Evolutionary conservation across 2,113 vertebrate genomes (phyloP), one percentile per base, ranked within the genome.

Genomic region (Willisornis vidua): DNA sequence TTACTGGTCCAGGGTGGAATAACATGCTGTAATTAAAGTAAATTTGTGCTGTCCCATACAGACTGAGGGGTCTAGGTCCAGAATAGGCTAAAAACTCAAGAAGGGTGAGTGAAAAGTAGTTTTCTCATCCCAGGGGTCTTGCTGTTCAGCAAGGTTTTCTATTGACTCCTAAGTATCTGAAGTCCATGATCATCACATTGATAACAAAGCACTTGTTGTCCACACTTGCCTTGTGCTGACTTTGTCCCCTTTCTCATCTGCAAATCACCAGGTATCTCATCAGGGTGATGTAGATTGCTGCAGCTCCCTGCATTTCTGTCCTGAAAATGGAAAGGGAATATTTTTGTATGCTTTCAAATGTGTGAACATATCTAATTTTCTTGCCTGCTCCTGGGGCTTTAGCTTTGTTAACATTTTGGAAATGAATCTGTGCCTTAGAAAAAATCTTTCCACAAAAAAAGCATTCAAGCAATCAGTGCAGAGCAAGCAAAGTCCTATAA

Each of bases 291-390:
- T 24, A 31, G 18, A 6, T 33, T 37, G 46, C 48, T 37, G 35
- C 58, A 79, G 54, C 16, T 77, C 19, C 37, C 19, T 92, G 52
- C 3, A 4, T 72, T 72, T 48, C 31, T 73, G n/a, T 54, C 68
- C 77, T 71, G 61, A 90, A 93, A 85, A 79, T 33, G 59, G 62
- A 77, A 78, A 83, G 37, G 31, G 31, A 92, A 94, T 87, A 62
- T 89, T 94, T 87, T 54, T 29, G 12, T 67, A 25, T 70, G 68
- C 29, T 90, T 79, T 77, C 2, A 1, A 89, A 94, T 61, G 29
- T 67, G 51, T 61, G n/a, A 87, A 89, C 76, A 14, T 90, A 94
- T 97, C 58, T 96, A 63, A 95, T 95, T 97, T 97, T 94, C 93
- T 80, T 48, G 77, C 48, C 63, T 83, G n/a, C 77, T 65, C 63